phyloP scores from a whole-genome alignment of 2,113 vertebrate genomes.

The Pogonocichla stellata region DNA sequence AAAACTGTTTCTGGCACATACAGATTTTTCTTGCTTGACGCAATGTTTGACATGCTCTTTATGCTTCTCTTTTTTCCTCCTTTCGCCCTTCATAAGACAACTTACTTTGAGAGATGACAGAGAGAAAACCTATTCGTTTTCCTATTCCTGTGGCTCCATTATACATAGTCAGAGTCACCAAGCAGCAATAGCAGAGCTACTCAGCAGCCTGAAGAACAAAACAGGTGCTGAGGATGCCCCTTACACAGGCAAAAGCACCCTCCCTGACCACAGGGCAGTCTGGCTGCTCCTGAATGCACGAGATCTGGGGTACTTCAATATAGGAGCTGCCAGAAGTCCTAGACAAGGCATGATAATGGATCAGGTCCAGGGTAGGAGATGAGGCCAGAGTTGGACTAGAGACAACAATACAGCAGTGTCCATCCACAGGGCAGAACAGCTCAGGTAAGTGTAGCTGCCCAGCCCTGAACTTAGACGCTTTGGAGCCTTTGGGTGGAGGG shows the following conservation, averaged over 20 bases:
- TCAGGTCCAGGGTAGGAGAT: background rate
- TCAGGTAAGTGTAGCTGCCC: background rate
- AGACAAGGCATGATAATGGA: background rate
- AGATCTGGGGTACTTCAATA: background rate
- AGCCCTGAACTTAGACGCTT: background rate
- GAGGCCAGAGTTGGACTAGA: background rate
- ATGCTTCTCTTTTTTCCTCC: background rate
- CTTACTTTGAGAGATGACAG: background rate
- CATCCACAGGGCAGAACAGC: background rate
- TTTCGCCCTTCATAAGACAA: background rate
- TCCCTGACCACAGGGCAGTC: background rate
- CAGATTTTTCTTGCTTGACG: background rate
- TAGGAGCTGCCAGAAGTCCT: background rate
- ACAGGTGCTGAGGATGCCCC: background rate
- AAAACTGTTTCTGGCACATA: background rate
- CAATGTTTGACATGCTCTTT: background rate
- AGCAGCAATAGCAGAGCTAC: background rate
- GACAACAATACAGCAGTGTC: rapidly evolving
- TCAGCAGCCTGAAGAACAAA: background rate
- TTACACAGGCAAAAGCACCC: background rate
- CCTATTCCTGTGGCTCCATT: background rate
- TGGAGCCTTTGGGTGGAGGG: background rate
- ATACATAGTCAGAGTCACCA: background rate
- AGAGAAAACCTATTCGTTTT: background rate
- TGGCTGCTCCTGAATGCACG: background rate